These are phyloP conservation scores for Tortricodes alternella DNA, from an alignment of 2,888 invertebrate genomes.

Conservation along the genomic window DNA sequence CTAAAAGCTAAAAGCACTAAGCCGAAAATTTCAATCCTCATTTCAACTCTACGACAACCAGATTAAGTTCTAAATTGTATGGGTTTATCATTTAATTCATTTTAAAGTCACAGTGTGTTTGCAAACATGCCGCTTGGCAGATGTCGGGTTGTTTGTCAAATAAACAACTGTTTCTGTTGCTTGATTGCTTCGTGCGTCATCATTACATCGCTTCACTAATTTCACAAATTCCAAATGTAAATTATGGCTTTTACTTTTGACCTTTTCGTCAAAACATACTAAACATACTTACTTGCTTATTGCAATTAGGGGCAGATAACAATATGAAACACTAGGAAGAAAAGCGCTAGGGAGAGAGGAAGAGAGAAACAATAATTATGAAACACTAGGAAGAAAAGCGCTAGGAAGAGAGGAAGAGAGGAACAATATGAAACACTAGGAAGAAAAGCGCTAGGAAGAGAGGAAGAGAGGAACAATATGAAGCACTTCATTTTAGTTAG, in stretches of 20 bases:
- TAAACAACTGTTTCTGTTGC: constrained; percentile 11
- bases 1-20: not conserved
- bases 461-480: too few relatives aligned
- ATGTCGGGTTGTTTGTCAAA: constrained; percentile 23
- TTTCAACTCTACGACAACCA: not conserved
- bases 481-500: too few relatives aligned
- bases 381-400: too few relatives aligned
- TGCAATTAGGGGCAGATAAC: too few relatives aligned
- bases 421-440: too few relatives aligned
- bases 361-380: too few relatives aligned
- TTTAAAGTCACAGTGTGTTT: not conserved
- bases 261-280: too few relatives aligned
- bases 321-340: too few relatives aligned
- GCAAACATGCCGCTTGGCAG: constrained; percentile 10
- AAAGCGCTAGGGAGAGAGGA: too few relatives aligned
- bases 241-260: not conserved
- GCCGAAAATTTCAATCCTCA: not conserved
- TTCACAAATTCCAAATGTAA: not conserved
- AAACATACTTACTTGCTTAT: too few relatives aligned
- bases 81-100: not conserved
- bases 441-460: too few relatives aligned
- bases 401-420: too few relatives aligned
- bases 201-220: not conserved
- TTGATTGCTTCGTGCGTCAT: constrained; percentile 9
- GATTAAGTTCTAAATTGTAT: not conserved